Evolutionary conservation across 1,140 invertebrate species (phyloP).

Genomic region (Ectropis grisescens): DNA sequence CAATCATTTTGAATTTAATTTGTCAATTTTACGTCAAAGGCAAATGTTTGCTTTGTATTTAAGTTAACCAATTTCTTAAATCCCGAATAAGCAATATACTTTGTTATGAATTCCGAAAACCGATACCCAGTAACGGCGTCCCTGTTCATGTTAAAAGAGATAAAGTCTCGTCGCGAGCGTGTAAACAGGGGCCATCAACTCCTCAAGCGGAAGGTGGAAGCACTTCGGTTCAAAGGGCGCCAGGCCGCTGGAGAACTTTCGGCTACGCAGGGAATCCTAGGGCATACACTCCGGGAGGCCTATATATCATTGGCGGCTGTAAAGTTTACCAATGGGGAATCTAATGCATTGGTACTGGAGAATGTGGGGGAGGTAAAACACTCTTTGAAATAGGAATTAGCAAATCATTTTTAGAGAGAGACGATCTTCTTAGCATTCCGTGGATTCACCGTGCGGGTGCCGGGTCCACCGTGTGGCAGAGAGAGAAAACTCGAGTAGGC

Average conservation of each 20-base stretch:
- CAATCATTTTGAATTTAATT: too few relatives aligned
- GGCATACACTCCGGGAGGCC: conserved; percentile 99
- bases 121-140: conserved; percentile 54
- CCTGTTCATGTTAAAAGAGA: conserved; percentile 63
- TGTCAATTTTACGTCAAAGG: too few relatives aligned
- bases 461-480: too few relatives aligned
- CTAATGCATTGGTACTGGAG: conserved; percentile 97
- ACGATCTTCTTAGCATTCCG: too few relatives aligned
- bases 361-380: conserved; percentile 92
- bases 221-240: conserved; percentile 95
- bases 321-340: conserved; percentile 98
- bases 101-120: conserved; percentile 56
- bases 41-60: too few relatives aligned
- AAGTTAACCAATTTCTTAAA: too few relatives aligned
- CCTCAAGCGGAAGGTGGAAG: conserved; percentile 99
- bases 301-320: conserved; percentile 98
- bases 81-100: too few relatives aligned
- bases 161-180: conserved; percentile 91
- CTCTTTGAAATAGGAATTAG: too few relatives aligned
- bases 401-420: too few relatives aligned
- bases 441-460: too few relatives aligned
- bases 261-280: conserved; percentile 98
- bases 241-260: conserved; percentile 81
- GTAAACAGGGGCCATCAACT: conserved; percentile 98
- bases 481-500: too few relatives aligned